phyloP scores from a whole-genome alignment of 92 coral and sea anemone species.

The Chrysogorgia sp. region DNA sequence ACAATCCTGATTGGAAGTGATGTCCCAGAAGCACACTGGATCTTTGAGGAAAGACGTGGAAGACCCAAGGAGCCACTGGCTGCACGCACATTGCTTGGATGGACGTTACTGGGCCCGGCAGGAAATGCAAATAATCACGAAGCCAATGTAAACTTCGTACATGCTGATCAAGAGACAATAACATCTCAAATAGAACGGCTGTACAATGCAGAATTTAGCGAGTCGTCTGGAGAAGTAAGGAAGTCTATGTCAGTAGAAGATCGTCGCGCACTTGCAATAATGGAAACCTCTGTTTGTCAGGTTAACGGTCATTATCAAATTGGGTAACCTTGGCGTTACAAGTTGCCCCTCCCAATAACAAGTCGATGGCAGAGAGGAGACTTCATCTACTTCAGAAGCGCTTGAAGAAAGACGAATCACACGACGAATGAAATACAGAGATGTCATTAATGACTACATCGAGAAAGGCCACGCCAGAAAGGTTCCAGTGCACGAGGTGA shows the following conservation, averaged over 20 bases:
- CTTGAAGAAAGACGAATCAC: slow-evolving; percentile 61
- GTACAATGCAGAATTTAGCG: slow-evolving; percentile 68
- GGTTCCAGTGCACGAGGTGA: slow-evolving; percentile 49
- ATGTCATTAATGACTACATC: slow-evolving; percentile 65
- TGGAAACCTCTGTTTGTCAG: slow-evolving; percentile 62
- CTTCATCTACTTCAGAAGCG: slow-evolving; percentile 58
- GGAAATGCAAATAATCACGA: too few relatives aligned
- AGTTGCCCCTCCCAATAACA: slow-evolving; percentile 65
- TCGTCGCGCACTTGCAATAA: slow-evolving; percentile 57
- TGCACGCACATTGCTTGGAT: slow-evolving; percentile 36
- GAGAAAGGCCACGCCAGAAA: slow-evolving; percentile 65
- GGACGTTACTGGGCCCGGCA: too few relatives aligned
- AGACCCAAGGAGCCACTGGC: slow-evolving; percentile 64
- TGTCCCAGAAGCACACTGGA: slow-evolving; percentile 63
- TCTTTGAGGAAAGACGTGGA: slow-evolving; percentile 62
- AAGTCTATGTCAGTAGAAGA: slow-evolving; percentile 60
- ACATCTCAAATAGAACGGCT: slow-evolving; percentile 57
- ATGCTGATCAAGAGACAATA: slow-evolving; percentile 47
- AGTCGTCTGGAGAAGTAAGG: slow-evolving; percentile 7
- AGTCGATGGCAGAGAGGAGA: slow-evolving; percentile 65
- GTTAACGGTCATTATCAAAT: slow-evolving; percentile 74
- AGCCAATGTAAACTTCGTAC: too few relatives aligned
- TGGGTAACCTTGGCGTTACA: slow-evolving; percentile 61
- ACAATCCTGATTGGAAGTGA: slow-evolving; percentile 67
- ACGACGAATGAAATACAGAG: slow-evolving; percentile 52